phyloP scores from a whole-genome alignment of 2,113 vertebrate species.

The Pseudopipra pipra region DNA sequence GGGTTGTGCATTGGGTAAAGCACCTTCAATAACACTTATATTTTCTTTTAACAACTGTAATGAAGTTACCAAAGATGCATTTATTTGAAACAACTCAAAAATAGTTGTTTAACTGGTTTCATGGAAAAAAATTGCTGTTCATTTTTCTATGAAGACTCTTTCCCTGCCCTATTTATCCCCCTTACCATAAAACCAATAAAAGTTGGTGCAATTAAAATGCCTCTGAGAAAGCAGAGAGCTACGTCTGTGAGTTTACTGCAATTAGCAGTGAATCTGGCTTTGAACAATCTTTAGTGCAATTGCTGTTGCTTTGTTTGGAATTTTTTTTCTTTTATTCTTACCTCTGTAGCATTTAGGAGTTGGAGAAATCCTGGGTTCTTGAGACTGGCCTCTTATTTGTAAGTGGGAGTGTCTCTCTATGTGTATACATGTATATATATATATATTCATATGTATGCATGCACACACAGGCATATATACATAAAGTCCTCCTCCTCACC shows the following conservation, averaged over 20 bases:
- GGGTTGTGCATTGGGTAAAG: neutral
- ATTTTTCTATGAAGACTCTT: neutral
- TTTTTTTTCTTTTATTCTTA: neutral
- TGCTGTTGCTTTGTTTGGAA: neutral
- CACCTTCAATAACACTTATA: neutral
- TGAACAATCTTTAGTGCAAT: neutral
- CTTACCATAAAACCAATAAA: neutral
- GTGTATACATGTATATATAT: neutral
- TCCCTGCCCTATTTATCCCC: fast-evolving
- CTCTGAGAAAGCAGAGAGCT: neutral
- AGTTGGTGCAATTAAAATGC: neutral
- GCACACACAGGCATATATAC: neutral
- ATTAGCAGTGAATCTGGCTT: neutral
- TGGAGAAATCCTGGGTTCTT: neutral
- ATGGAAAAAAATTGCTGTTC: neutral
- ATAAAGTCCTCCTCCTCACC: neutral
- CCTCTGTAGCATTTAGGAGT: neutral
- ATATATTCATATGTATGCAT: neutral
- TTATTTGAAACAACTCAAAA: neutral
- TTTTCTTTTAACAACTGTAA: neutral
- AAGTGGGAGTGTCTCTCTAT: neutral
- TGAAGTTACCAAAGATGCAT: neutral
- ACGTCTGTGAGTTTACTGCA: neutral
- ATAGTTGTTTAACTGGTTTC: neutral
- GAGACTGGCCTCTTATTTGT: neutral